phyloP scores from a whole-genome alignment of 2,113 vertebrate species.

The Vireo altiloquus region DNA sequence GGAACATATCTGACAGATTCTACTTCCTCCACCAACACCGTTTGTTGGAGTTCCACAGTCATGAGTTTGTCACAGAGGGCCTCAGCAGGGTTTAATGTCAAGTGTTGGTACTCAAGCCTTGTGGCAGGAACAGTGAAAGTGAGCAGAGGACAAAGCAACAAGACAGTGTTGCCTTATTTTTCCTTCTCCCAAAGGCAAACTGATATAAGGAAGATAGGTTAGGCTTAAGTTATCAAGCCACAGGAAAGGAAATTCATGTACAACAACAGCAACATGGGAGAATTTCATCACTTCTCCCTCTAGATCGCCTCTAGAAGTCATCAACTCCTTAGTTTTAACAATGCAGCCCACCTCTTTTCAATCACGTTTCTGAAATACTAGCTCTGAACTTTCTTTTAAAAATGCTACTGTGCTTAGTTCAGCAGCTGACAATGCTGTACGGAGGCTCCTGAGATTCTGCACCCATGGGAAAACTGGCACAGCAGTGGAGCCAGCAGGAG shows the following conservation, averaged over 20 bases:
- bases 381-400: not conserved
- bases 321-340: not conserved
- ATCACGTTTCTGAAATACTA: not conserved
- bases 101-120: not conserved
- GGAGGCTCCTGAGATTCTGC: not conserved
- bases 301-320: fast-evolving
- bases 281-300: not conserved
- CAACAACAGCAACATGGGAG: not conserved
- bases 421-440: not conserved
- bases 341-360: not conserved
- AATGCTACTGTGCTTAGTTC: not conserved
- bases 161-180: not conserved
- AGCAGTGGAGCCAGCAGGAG: not conserved
- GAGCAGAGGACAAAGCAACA: not conserved
- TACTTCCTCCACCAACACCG: not conserved
- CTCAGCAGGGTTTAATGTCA: not conserved
- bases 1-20: not conserved
- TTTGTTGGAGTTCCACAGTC: not conserved
- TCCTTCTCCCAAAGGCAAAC: not conserved
- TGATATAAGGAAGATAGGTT: not conserved
- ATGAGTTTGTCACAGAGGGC: not conserved
- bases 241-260: not conserved
- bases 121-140: not conserved
- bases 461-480: not conserved
- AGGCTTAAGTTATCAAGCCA: not conserved